Conservation (phyloP, 2,888 invertebrate genomes). For the Protophormia terraenovae region DNA sequence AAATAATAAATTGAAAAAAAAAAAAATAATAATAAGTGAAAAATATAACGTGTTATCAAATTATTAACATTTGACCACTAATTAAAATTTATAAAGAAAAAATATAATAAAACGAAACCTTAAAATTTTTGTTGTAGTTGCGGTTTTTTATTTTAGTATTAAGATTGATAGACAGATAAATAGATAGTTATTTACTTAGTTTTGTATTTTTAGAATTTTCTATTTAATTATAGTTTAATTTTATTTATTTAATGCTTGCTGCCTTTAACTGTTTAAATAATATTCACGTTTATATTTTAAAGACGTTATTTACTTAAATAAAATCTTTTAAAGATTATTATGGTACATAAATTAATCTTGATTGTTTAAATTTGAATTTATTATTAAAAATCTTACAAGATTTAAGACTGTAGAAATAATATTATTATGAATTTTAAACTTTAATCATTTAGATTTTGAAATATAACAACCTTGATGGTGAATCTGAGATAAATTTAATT, state of each 20-base stretch:
- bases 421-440: too few relatives aligned
- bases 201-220: background rate
- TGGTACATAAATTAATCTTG: too few relatives aligned
- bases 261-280: background rate
- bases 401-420: too few relatives aligned
- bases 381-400: too few relatives aligned
- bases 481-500: too few relatives aligned
- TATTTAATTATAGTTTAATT: background rate
- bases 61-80: constrained; percentile 57
- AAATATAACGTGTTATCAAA: constrained; percentile 34
- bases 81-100: constrained; percentile 22
- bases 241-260: background rate
- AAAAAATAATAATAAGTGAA: background rate
- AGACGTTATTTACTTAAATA: background rate
- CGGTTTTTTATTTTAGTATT: too few relatives aligned
- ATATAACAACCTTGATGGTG: too few relatives aligned
- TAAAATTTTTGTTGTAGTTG: background rate
- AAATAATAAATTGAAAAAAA: background rate
- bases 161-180: too few relatives aligned
- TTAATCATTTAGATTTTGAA: too few relatives aligned
- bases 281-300: background rate
- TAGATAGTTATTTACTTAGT: background rate
- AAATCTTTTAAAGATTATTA: too few relatives aligned
- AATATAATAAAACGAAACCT: constrained; percentile 13
- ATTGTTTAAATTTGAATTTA: too few relatives aligned